Evolutionary conservation across 64 coral and sea anemone species (phyloP), one percentile per base, ranked within the genome.

Genomic region (Catalaphyllia jardinei): DNA sequence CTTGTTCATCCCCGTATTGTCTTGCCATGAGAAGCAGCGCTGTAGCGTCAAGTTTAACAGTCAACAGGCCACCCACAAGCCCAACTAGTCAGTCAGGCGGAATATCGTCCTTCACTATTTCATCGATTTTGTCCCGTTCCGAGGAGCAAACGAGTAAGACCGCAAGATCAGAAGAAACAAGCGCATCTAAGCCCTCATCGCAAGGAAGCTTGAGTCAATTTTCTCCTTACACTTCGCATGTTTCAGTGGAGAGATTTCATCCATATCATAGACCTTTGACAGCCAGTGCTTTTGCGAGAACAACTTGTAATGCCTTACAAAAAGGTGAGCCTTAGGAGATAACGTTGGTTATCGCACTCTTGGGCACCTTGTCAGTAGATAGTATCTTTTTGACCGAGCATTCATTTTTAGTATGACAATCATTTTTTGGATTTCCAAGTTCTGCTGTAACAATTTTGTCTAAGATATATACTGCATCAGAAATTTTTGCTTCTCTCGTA

Each of bases 181-280:
- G 30, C 8, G 28, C 46, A 29, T 31, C 90, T 8, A 78, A 84
- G 67, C 5, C 75, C 38, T 59, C 63, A 9, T 78, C 84, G 24
- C 83, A 92, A 35, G 46, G 55, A 10, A 38, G 73, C 24, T 29
- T 87, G n/a, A 87, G 82, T 24, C 63, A 85, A 63, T 71, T 85
- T 15, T 31, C 62, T 31, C 64, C 84, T 6, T 57, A 87, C 54
- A 29, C 60, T 4, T 69, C 88, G 20, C 82, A 92, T 78, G 38
- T 86, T 35, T 75, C 90, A 17, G 46, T 92, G 27, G 90, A 86
- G n/a, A 92, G 90, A 87, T 86, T 92, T 79, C 90, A 92, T 60
- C 90, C 90, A 19, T 92, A 92, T 69, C 90, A 92, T 29, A 74
- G 82, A 3, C 50, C 90, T 33, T 22, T 92, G 29, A 67, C 79